Percentiles rank a stretch among this genome's conserved stretches.
phyloP scores from a whole-genome alignment of 92 coral and sea anemone genomes.

The Umimayanthus kanabou region DNA sequence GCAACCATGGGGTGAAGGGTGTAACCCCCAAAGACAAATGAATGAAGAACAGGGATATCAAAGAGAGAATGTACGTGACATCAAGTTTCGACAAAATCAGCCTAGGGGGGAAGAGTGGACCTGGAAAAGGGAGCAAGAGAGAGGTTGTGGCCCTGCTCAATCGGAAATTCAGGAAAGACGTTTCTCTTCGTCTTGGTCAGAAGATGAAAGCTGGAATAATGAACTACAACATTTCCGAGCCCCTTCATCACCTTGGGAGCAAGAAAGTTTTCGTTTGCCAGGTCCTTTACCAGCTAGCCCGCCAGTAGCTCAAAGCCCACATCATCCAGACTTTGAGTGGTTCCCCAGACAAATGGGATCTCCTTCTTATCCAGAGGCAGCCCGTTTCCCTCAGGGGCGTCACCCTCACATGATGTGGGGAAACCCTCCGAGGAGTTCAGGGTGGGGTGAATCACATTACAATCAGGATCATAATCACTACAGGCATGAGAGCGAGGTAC shows the following conservation, averaged over 20 bases:
- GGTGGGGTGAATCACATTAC: background rate
- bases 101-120: background rate
- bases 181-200: background rate
- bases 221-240: background rate
- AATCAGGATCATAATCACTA: conserved; percentile 35
- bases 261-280: background rate
- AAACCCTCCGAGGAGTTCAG: background rate
- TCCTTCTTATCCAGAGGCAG: conserved; percentile 2
- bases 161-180: background rate
- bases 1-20: background rate
- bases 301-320: background rate
- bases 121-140: background rate
- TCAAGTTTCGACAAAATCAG: background rate
- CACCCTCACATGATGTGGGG: background rate
- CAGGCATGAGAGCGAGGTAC: background rate
- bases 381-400: background rate
- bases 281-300: background rate
- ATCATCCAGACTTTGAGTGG: background rate
- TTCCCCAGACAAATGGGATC: background rate
- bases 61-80: background rate
- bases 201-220: background rate
- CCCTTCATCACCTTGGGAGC: background rate
- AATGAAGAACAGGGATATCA: background rate
- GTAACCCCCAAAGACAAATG: background rate
- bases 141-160: background rate